These are phyloP conservation scores for Elymnias hypermnestra DNA, from an alignment of 1,140 invertebrate species.

Conservation along the genomic window DNA sequence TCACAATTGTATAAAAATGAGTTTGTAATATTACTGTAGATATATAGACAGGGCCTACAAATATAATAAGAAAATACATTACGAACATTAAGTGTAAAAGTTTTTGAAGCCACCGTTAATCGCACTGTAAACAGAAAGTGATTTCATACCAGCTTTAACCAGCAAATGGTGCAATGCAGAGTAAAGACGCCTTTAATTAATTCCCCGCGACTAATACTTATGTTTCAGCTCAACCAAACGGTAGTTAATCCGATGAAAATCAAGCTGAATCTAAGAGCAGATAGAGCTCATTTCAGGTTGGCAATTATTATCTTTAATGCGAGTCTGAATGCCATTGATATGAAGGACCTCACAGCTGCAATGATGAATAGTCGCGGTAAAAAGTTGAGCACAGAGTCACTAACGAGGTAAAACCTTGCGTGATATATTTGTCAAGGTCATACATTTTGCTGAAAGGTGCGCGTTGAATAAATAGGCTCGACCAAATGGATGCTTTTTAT, in stretches of 20 bases:
- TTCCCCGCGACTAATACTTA: conserved; percentile 21
- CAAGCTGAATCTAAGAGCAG: neutral
- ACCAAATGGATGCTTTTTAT: too few relatives aligned
- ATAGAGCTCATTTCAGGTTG: conserved; percentile 4
- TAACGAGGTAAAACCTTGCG: conserved; percentile 11
- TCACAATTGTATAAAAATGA: too few relatives aligned
- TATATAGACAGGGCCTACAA: too few relatives aligned
- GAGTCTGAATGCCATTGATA: conserved; percentile 2
- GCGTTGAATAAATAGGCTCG: too few relatives aligned
- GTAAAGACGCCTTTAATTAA: conserved; percentile 23
- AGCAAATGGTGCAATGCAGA: conserved; percentile 22
- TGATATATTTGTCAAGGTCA: conserved; percentile 14
- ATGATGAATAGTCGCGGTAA: neutral
- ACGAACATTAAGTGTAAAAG: too few relatives aligned
- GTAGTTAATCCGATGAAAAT: neutral
- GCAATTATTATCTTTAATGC: conserved; percentile 6
- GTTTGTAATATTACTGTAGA: too few relatives aligned
- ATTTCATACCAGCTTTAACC: conserved; percentile 16
- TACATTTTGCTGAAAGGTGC: neutral
- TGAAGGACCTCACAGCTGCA: conserved; percentile 4
- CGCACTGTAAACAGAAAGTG: conserved; percentile 9
- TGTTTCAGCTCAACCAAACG: conserved; percentile 13
- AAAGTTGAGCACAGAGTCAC: conserved; percentile 6
- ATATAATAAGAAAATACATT: too few relatives aligned
- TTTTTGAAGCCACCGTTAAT: too few relatives aligned